A percentile compares a stretch with the other conserved stretches of the same genome.
Conservation (phyloP, 2,888 invertebrate genomes). For the Callyntrura guangdongensis region DNA sequence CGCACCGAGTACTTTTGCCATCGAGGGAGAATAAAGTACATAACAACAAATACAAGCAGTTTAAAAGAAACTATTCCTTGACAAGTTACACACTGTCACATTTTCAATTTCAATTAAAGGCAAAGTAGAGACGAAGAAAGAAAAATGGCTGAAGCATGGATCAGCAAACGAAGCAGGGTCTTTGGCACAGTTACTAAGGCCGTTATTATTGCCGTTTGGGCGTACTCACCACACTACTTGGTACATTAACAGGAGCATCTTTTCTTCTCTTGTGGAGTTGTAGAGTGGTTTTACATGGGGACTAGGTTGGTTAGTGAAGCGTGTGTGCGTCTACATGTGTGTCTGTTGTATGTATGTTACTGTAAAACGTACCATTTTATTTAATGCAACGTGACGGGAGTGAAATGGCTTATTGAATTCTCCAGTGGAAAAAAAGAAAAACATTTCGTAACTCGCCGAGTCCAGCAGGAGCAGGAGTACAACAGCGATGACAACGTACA, state of each 20-base stretch:
- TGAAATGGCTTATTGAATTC: conserved; percentile 16
- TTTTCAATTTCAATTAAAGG: too few relatives aligned
- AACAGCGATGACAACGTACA: neutral
- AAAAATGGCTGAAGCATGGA: neutral
- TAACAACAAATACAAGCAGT: too few relatives aligned
- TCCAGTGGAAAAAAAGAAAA: conserved; percentile 14
- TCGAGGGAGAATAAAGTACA: too few relatives aligned
- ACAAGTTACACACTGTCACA: too few relatives aligned
- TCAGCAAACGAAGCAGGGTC: neutral
- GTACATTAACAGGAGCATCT: neutral
- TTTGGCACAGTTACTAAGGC: neutral
- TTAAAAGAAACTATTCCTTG: too few relatives aligned
- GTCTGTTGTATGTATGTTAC: too few relatives aligned
- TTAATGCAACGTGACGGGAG: conserved; percentile 23
- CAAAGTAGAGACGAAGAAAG: neutral
- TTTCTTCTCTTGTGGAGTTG: too few relatives aligned
- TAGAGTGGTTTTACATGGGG: too few relatives aligned
- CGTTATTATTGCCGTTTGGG: too few relatives aligned
- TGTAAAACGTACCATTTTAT: neutral
- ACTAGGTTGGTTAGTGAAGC: neutral
- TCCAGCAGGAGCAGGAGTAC: neutral
- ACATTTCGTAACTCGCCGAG: neutral
- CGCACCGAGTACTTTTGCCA: neutral
- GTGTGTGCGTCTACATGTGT: neutral
- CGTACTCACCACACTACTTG: neutral